A percentile compares a stretch with the other conserved stretches of the same genome.
Conservation (phyloP, 2,113 vertebrate genomes). For the Ctenodactylus gundi region DNA sequence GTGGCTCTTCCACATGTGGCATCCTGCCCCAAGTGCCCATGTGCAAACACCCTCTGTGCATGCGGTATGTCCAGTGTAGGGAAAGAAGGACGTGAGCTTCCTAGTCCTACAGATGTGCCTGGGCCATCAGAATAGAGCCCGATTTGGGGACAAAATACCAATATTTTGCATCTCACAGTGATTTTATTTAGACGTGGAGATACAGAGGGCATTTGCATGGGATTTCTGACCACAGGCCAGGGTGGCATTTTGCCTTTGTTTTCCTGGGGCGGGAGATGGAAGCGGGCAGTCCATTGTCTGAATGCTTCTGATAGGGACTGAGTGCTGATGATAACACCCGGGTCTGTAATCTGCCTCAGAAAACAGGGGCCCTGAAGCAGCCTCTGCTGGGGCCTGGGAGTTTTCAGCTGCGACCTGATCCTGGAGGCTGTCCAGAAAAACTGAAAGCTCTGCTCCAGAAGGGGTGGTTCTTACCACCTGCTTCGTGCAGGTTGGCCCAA, state of each 20-base stretch:
- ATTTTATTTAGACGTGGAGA: background rate
- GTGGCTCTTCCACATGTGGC: background rate
- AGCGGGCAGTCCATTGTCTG: background rate
- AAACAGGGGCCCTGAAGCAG: background rate
- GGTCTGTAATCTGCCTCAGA: background rate
- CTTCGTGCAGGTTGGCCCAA: too few species aligned
- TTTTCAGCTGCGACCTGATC: background rate
- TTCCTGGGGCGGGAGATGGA: background rate
- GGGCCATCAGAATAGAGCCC: background rate
- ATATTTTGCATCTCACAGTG: fast-evolving
- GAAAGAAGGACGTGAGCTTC: background rate
- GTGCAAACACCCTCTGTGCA: fast-evolving
- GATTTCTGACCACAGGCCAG: background rate
- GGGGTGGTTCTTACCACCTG: background rate
- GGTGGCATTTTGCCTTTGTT: background rate
- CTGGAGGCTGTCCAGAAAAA: too few species aligned
- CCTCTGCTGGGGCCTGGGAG: fast-evolving
- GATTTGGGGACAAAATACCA: background rate
- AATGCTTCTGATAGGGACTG: background rate
- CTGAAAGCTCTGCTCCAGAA: too few species aligned
- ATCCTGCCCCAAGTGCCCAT: background rate
- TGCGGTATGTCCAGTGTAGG: background rate
- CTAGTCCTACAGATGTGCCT: background rate
- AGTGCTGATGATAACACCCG: background rate
- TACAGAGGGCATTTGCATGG: background rate